These are phyloP conservation scores for Megamerina dolium DNA, from an alignment of 2,888 invertebrate genomes.

Conservation along the genomic window DNA sequence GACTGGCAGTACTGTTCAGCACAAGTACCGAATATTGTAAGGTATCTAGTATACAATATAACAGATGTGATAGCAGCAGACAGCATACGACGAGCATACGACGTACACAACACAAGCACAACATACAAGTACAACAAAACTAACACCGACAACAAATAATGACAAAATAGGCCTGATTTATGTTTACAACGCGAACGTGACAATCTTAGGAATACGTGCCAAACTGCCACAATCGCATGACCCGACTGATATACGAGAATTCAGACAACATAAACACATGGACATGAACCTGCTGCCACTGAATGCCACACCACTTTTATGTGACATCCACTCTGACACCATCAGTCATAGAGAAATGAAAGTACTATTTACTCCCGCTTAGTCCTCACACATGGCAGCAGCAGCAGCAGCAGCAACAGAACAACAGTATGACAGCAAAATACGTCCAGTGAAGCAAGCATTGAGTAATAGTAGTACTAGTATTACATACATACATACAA, in stretches of 20 bases:
- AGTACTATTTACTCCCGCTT: too few species aligned
- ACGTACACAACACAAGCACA: too few species aligned
- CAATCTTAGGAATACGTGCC: slow-evolving; percentile 38
- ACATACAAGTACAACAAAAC: slow-evolving; percentile 2
- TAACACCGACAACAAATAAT: slow-evolving; percentile 29
- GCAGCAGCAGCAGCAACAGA: slow-evolving; percentile 3
- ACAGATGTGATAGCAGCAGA: too few species aligned
- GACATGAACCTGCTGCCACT: too few species aligned
- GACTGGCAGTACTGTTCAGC: too few species aligned
- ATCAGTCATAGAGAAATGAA: neutral
- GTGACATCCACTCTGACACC: neutral
- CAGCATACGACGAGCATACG: too few species aligned
- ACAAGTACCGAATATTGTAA: too few species aligned
- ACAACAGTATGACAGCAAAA: neutral
- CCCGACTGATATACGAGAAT: slow-evolving; percentile 3
- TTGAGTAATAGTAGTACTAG: too few species aligned
- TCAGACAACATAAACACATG: neutral
- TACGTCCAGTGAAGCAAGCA: too few species aligned
- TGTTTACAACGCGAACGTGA: slow-evolving; percentile 37
- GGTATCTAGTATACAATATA: too few species aligned
- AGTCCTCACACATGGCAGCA: neutral
- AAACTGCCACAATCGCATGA: slow-evolving; percentile 23
- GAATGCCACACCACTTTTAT: neutral
- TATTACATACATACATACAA: neutral
- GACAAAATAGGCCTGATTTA: slow-evolving; percentile 36